These are phyloP conservation scores for Platichthys flesus DNA, from an alignment of 2,113 vertebrate genomes.

Conservation along the genomic window DNA sequence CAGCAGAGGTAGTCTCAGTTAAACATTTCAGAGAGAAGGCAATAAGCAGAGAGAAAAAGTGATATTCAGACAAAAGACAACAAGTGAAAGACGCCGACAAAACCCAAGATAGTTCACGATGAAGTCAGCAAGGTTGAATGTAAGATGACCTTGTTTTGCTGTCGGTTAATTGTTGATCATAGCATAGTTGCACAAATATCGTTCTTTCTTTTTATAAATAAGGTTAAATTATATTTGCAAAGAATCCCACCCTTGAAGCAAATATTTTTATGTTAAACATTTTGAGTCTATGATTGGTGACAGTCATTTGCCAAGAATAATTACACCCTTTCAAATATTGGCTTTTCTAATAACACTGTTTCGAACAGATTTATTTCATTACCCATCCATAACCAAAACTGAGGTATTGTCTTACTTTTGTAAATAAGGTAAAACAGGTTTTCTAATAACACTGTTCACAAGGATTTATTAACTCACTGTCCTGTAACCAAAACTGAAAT, in stretches of 20 bases:
- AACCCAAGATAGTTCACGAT: not conserved
- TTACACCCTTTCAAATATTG: not conserved
- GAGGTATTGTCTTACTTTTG: too few relatives aligned
- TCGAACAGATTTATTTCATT: too few relatives aligned
- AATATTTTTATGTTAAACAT: not conserved
- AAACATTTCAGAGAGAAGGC: constrained; percentile 43
- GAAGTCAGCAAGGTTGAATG: constrained; percentile 6
- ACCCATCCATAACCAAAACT: too few relatives aligned
- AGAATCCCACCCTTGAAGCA: not conserved
- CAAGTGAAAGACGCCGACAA: constrained; percentile 2
- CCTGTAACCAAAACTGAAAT: too few relatives aligned
- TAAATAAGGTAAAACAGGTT: too few relatives aligned
- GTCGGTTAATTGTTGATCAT: not conserved
- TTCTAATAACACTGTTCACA: too few relatives aligned
- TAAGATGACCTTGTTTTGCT: not conserved
- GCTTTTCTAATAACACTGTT: not conserved
- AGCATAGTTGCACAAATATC: not conserved
- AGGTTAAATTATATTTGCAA: not conserved
- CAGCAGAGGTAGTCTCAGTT: constrained; percentile 45
- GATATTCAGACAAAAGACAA: constrained; percentile 17
- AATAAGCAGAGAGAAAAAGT: constrained; percentile 11
- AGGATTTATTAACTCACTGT: too few relatives aligned
- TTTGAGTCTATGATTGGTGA: not conserved
- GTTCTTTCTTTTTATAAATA: not conserved
- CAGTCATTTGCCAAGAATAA: not conserved